Percentiles rank a stretch among this genome's conserved stretches.
Conservation (phyloP, 2,113 vertebrate species). For the Aplodontia rufa region DNA sequence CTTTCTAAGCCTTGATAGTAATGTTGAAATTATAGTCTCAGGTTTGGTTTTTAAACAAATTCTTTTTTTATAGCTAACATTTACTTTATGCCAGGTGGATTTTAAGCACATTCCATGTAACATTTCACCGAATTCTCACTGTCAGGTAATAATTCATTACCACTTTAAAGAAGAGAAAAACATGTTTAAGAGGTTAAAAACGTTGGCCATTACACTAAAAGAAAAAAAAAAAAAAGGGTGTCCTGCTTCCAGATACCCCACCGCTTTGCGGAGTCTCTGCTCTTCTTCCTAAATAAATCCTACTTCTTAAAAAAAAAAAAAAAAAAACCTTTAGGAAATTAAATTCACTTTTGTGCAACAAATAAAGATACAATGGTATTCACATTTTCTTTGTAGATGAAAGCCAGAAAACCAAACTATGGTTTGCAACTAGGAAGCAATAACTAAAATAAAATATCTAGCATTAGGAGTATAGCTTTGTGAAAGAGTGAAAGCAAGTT, state of each 20-base stretch:
- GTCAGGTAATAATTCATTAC: neutral
- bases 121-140: neutral
- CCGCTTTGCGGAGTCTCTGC: too few species aligned
- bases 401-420: constrained; percentile 8
- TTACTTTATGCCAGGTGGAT: neutral
- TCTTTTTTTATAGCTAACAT: neutral
- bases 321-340: neutral
- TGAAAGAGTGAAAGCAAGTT: neutral
- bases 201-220: neutral
- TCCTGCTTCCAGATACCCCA: too few species aligned
- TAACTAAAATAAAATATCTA: neutral
- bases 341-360: constrained; percentile 8
- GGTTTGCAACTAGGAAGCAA: neutral
- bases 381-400: neutral
- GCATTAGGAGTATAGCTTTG: rapidly evolving
- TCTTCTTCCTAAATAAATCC: too few species aligned
- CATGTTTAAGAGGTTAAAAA: neutral
- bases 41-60: constrained; percentile 46
- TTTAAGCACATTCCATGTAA: neutral
- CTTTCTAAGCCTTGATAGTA: neutral
- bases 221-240: too few species aligned
- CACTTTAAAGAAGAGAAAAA: constrained; percentile 22
- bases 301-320: too few species aligned
- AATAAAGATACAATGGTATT: neutral
- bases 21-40: constrained; percentile 17